phyloP scores from a whole-genome alignment of 2,797 vertebrate genomes.

The Echeneis naucrates region DNA sequence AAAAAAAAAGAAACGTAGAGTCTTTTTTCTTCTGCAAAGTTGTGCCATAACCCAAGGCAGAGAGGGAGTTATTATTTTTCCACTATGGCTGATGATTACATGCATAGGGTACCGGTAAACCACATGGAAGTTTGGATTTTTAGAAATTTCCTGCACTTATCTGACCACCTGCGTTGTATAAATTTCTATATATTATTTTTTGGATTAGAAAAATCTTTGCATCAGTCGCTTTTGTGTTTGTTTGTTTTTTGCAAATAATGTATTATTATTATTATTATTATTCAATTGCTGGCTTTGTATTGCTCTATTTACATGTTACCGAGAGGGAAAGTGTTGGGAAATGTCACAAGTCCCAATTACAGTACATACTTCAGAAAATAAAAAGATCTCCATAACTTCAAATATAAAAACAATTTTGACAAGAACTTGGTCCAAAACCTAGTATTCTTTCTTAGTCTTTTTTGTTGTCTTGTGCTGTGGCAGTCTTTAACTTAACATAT shows the following conservation, averaged over 20 bases:
- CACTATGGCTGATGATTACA: conserved; percentile 68
- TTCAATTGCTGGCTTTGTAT: conserved; percentile 78
- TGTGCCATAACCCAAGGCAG: conserved; percentile 60
- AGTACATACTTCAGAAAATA: conserved; percentile 76
- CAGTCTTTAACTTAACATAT: conserved; percentile 67
- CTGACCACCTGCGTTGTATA: conserved; percentile 60
- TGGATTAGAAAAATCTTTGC: conserved; percentile 64
- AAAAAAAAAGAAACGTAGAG: conserved; percentile 48
- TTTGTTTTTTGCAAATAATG: conserved; percentile 65
- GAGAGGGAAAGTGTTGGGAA: conserved; percentile 68
- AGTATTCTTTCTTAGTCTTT: conserved; percentile 56
- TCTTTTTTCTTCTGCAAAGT: conserved; percentile 44
- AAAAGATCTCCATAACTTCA: conserved; percentile 62
- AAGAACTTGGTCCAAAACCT: conserved; percentile 70
- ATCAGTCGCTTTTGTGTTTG: conserved; percentile 28
- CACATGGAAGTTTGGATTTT: conserved; percentile 52
- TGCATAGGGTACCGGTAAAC: conserved; percentile 75
- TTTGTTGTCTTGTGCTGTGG: conserved; percentile 36
- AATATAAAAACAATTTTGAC: conserved; percentile 73
- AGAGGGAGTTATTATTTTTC: conserved; percentile 34
- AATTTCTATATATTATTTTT: conserved; percentile 34
- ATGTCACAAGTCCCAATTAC: conserved; percentile 74
- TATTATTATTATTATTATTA: too few species aligned
- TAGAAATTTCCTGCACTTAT: conserved; percentile 59
- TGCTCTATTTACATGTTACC: conserved; percentile 72